phyloP scores from a whole-genome alignment of 2,113 vertebrate genomes.

The Phrynosoma platyrhinos region DNA sequence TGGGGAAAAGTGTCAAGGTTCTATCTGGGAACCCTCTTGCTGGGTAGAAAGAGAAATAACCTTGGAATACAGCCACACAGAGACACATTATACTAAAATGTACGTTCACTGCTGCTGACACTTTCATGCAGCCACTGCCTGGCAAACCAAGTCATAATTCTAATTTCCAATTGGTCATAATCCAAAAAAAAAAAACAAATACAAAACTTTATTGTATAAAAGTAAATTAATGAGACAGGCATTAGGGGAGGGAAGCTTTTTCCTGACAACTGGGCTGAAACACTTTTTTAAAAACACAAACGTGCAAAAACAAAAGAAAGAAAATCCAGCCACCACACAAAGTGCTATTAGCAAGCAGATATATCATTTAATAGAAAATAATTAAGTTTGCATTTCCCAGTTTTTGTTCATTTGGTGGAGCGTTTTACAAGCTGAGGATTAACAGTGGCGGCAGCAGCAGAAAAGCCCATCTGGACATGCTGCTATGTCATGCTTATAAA shows the following conservation, averaged over 20 bases:
- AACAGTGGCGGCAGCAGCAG: neutral
- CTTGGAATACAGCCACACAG: neutral
- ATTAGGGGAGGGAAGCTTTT: neutral
- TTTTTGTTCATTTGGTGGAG: neutral
- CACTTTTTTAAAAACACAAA: too few species aligned
- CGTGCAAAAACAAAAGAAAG: neutral
- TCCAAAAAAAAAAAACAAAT: neutral
- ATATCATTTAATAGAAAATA: constrained; percentile 42
- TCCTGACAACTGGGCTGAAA: neutral
- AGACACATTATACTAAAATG: constrained; percentile 24
- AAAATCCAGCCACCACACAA: neutral
- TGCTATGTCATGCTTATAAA: neutral
- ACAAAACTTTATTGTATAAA: neutral
- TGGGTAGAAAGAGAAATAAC: constrained; percentile 2
- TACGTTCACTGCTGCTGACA: constrained; percentile 33
- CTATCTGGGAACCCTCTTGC: neutral
- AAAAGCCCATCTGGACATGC: neutral
- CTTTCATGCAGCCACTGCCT: constrained; percentile 22
- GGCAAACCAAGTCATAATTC: constrained; percentile 21
- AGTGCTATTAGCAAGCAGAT: constrained; percentile 16
- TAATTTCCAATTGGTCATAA: constrained; percentile 21
- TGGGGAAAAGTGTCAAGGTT: too few species aligned
- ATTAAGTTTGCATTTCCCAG: constrained; percentile 13
- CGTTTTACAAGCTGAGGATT: constrained; percentile 25
- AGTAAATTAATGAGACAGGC: constrained; percentile 23